Evolutionary conservation across 1,140 invertebrate genomes (phyloP).

Genomic region (Ericerus pela): DNA sequence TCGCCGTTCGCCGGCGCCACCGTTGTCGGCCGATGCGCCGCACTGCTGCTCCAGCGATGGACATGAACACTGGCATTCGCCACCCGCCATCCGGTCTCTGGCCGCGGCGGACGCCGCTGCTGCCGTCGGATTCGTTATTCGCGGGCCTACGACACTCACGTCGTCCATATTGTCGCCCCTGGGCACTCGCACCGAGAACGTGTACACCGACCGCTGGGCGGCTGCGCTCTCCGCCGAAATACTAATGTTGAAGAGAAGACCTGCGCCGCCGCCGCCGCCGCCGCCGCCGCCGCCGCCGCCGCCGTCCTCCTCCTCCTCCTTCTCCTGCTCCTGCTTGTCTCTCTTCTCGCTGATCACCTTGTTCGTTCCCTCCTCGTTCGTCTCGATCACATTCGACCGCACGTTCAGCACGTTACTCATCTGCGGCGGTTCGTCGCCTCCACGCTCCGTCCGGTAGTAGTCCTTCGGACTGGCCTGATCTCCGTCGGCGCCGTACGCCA

Average conservation of each 20-base stretch:
- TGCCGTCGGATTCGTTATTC: neutral
- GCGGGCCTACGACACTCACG: neutral
- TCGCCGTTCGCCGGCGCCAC: neutral
- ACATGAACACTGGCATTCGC: conserved; percentile 59
- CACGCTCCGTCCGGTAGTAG: too few species aligned
- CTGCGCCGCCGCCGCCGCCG: neutral
- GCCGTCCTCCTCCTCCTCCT: too few species aligned
- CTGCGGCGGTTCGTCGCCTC: neutral
- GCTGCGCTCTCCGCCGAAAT: too few species aligned
- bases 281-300: neutral
- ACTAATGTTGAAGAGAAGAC: too few species aligned
- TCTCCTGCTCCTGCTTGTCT: too few species aligned
- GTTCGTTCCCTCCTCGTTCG: neutral
- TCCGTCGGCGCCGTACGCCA: too few species aligned
- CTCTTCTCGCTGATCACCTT: too few species aligned
- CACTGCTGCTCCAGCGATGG: conserved; percentile 37
- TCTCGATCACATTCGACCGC: neutral
- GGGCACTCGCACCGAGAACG: neutral
- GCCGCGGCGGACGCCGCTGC: neutral
- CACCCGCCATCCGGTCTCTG: conserved; percentile 25
- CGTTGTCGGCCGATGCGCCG: too few species aligned
- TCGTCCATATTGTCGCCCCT: neutral
- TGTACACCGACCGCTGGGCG: conserved; percentile 4
- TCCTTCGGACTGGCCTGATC: too few species aligned
- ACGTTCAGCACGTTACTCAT: neutral